phyloP scores from a whole-genome alignment of 2,888 invertebrate species.

The Pantelozetes paolii region DNA sequence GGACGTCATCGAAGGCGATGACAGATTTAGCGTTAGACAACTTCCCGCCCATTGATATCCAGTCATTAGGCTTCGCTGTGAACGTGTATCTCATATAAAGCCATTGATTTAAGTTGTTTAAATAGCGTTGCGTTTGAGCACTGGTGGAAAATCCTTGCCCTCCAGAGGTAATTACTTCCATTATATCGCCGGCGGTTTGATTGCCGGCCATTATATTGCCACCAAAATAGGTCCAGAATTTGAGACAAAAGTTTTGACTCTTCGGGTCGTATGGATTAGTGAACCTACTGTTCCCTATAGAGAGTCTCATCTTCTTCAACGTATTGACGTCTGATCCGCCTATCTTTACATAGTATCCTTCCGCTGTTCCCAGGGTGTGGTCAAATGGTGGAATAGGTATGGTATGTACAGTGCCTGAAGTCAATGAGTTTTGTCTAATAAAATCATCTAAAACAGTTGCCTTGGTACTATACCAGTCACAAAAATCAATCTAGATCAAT shows the following conservation, averaged over 20 bases:
- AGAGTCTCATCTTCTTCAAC: too few species aligned
- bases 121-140: background rate
- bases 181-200: background rate
- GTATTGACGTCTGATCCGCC: too few species aligned
- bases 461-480: too few species aligned
- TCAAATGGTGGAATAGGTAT: background rate
- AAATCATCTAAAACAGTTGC: too few species aligned
- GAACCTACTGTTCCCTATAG: background rate
- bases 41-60: background rate
- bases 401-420: too few species aligned
- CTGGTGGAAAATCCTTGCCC: background rate
- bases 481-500: background rate
- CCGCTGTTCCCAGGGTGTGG: slow-evolving; percentile 13
- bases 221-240: slow-evolving; percentile 24
- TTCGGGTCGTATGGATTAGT: background rate
- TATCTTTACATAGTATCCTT: slow-evolving; percentile 20
- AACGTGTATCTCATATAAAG: background rate
- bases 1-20: slow-evolving; percentile 45
- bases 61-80: background rate
- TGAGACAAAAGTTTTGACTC: slow-evolving; percentile 10
- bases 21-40: background rate
- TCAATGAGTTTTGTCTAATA: too few species aligned
- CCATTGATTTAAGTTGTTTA: background rate
- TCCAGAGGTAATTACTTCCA: background rate
- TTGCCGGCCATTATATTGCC: background rate